A percentile compares a stretch with the other conserved stretches of the same genome.
phyloP scores from a whole-genome alignment of 2,888 invertebrate genomes.

The Monopis laevigella region DNA sequence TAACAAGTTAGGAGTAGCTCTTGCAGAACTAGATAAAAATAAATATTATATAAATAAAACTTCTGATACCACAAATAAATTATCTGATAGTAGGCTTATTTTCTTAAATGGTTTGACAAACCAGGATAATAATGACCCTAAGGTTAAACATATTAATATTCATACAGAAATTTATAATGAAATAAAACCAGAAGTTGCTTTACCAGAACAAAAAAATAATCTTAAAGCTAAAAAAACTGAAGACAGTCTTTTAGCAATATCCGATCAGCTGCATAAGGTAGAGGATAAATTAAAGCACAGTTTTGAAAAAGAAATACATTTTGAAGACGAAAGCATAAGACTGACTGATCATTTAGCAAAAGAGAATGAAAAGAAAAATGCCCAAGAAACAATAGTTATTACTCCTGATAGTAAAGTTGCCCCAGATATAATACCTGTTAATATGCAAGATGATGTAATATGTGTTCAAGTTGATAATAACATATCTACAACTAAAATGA shows the following conservation, averaged over 20 bases:
- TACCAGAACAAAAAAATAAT: conserved; percentile 22
- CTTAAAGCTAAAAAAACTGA: conserved; percentile 55
- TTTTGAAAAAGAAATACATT: conserved; percentile 51
- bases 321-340: conserved; percentile 42
- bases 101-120: conserved; percentile 57
- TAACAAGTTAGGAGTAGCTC: conserved; percentile 73
- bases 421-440: conserved; percentile 34
- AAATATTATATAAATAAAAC: conserved; percentile 45
- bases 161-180: conserved; percentile 27
- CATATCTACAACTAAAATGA: conserved; percentile 17
- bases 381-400: conserved; percentile 34
- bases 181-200: conserved; percentile 18
- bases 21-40: conserved; percentile 67
- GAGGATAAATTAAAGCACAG: conserved; percentile 58
- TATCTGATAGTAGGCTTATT: conserved; percentile 57
- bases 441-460: conserved; percentile 35
- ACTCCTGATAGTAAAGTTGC: conserved; percentile 33
- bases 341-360: conserved; percentile 31
- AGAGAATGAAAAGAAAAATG: conserved; percentile 25
- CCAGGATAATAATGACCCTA: conserved; percentile 33
- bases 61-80: conserved; percentile 52
- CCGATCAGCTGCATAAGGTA: conserved; percentile 55
- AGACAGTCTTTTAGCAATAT: conserved; percentile 58
- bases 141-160: conserved; percentile 35
- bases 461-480: conserved; percentile 24